Evolutionary conservation across 1,140 invertebrate genomes (phyloP).

Genomic region (Cardiocondyla obscurior): DNA sequence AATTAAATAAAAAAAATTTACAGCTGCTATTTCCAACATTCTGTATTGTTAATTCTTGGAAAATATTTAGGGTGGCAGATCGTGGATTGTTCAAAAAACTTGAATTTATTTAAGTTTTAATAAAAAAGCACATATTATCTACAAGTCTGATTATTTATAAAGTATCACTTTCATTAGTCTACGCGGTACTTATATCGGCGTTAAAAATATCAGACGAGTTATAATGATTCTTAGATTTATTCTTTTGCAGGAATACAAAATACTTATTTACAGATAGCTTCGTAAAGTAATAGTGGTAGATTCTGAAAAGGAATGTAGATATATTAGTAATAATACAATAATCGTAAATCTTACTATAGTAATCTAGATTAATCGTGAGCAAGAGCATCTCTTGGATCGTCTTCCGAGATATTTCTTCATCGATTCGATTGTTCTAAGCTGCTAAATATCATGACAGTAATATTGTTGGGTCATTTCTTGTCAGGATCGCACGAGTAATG

Average conservation of each 20-base stretch:
- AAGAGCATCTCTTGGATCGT: constrained; percentile 76
- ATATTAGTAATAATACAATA: constrained; percentile 77
- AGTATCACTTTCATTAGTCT: constrained; percentile 55
- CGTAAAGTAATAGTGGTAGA: constrained; percentile 79
- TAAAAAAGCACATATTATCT: constrained; percentile 58
- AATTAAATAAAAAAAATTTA: not conserved
- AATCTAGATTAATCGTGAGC: constrained; percentile 79
- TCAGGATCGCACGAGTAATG: constrained; percentile 50
- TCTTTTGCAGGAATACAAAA: constrained; percentile 81
- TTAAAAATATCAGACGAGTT: constrained; percentile 63
- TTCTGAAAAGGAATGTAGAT: constrained; percentile 79
- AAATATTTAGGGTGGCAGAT: not conserved
- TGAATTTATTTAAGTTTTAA: constrained; percentile 57
- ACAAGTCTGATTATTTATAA: constrained; percentile 57
- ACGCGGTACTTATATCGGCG: constrained; percentile 40
- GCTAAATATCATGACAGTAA: constrained; percentile 69
- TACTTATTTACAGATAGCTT: constrained; percentile 82
- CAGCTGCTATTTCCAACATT: not conserved
- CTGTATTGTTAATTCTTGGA: not conserved
- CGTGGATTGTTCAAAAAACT: constrained; percentile 38
- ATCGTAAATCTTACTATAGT: constrained; percentile 76
- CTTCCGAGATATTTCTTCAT: constrained; percentile 70
- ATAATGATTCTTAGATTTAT: constrained; percentile 75
- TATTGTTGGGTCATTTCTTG: constrained; percentile 67
- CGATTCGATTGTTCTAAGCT: constrained; percentile 68